Evolutionary conservation across 2,888 invertebrate species (phyloP), one percentile per base, ranked within the genome.

Genomic region (Drosophila emarginata): DNA sequence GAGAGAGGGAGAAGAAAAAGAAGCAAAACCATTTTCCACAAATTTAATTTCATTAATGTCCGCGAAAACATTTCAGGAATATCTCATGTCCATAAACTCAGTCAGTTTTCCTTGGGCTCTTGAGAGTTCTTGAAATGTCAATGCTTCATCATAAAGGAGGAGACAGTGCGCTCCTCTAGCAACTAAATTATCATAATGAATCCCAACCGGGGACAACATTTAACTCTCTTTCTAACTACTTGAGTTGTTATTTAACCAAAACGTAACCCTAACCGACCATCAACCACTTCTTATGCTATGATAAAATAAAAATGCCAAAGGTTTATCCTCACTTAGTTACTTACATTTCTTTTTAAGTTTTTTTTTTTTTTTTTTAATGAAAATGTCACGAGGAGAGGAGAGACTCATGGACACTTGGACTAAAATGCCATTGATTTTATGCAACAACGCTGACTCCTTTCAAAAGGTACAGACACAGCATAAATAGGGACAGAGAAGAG

Each of bases 111-210:
- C 40, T 63, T 56, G 51, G 57, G 18, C 85, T 63, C 85, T 85
- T 74, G 61, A 87, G 39, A 76, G 82, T 82, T 82, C 87, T 82
- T 87, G 63, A 82, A 87, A 87, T 82, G 82, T 82, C 87, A 83
- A 76, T 78, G 78, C 80, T 54, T 39, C 53, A 28, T 15, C 37
- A 37, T 37, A 61, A 65, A 61, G 61, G 59, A 59, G 61, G 58
- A 45, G 32, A 32, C 32, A 32, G 32, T 32, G 32, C 70, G 72
- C 59, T 64, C 65, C 72, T 71, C 72, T 56, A 64, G 70, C 79
- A 82, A 83, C 88, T 80, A 83, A 85, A 85, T 85, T 85, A 85
- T 85, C 88, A 85, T 85, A 85, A 85, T 85, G 84, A 85, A 87
- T 83, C 84, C 82, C 80, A 52, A 50, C 64, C 71, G 78, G 80